Base-by-base conservation (phyloP, 2,113 vertebrate species). In the Saguinus imperator region DNA sequence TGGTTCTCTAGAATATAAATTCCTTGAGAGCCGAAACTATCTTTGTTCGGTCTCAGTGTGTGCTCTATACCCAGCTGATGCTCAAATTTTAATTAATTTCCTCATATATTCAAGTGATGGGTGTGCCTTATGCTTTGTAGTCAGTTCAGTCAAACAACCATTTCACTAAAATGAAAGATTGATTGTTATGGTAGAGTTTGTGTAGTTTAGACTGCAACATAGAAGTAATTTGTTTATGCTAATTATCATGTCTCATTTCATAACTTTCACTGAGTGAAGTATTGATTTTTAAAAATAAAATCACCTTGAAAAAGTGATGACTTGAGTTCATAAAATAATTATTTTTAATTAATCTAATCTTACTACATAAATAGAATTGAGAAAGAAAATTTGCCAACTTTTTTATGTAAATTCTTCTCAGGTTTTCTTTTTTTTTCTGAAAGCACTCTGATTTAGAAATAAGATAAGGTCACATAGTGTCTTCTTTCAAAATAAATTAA, bases 221-320 rank as follows among this genome's bases (percentile, higher is more conserved):
- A 89, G 93, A 89, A 86, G 75, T 93, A 96, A 96, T 93, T 93
- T 97, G 89, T 92, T 97, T 93, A 95, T 89, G 91, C 52, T 94
- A 97, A 97, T 95, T 91, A 90, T 77, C 70, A 84, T 93, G 83
- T 94, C 91, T 96, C 82, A 77, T 94, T 96, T 58, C 57, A 90
- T 73, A 89, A 82, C 66, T 96, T 97, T 96, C 40, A 48, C 66
- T 77, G 25, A 72, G 48, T 84, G 75, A 96, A 94, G 93, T 96
- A 97, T 77, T 96, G 85, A 96, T 76, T 91, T 96, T 94, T 61
- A 20, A 94, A 93, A 93, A 70, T 81, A 84, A 79, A 95, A 95
- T 97, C 89, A 93, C 96, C 95, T 95, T 97, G 85, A 91, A 96
- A 92, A 84, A 75, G 55, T 88, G 57, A 93, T 93, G 45, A 45